Conservation (phyloP, 2,113 vertebrate species). For the Nansenia antarctica region DNA sequence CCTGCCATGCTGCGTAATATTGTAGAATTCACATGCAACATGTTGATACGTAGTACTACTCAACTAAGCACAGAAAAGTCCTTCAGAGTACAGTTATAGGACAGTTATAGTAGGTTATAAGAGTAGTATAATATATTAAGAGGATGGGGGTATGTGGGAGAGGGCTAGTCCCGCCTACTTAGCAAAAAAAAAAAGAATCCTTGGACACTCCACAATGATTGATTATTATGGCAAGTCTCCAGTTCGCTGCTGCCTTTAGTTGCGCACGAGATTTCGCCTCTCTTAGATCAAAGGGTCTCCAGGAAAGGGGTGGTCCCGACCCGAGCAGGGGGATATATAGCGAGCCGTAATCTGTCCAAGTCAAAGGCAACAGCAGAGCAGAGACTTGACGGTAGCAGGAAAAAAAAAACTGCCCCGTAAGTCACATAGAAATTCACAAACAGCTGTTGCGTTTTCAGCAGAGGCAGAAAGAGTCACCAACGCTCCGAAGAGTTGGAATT, state of each 20-base stretch:
- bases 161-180: conserved; percentile 16
- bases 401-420: conserved; percentile 37
- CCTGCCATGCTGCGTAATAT: conserved; percentile 4
- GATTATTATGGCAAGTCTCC: conserved; percentile 72
- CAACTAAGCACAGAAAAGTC: not conserved
- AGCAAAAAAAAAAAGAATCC: conserved; percentile 30
- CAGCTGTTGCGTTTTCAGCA: conserved; percentile 41
- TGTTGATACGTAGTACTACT: too few relatives aligned
- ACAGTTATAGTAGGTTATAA: not conserved
- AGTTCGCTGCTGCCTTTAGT: conserved; percentile 68
- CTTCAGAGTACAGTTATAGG: not conserved
- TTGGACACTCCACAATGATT: conserved; percentile 66
- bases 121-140: not conserved
- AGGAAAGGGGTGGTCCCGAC: conserved; percentile 74
- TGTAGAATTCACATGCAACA: not conserved
- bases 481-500: conserved; percentile 49
- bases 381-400: conserved; percentile 44
- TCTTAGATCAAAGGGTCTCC: conserved; percentile 69
- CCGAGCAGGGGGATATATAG: conserved; percentile 63
- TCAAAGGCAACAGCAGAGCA: conserved; percentile 64
- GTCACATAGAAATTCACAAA: conserved; percentile 39
- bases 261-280: conserved; percentile 73
- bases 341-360: conserved; percentile 52
- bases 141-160: not conserved
- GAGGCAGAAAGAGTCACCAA: conserved; percentile 13